phyloP scores from a whole-genome alignment of 2,888 invertebrate species.

The Hyppa rectilinea region DNA sequence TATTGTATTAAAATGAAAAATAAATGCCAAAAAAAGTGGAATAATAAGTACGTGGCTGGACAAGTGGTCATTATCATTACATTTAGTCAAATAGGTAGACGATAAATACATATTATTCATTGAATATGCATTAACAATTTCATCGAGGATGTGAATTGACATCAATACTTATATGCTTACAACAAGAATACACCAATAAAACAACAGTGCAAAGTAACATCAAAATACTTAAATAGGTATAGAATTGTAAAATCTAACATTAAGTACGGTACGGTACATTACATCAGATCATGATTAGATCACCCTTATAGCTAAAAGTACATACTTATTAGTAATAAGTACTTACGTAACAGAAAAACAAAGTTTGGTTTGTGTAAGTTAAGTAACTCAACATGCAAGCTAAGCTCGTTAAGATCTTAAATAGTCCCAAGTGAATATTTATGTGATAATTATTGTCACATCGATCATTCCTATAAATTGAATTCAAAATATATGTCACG shows the following conservation, averaged over 20 bases:
- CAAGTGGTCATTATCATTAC: constrained; percentile 12
- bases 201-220: constrained; percentile 65
- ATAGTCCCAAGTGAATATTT: constrained; percentile 84
- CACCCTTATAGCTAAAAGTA: constrained; percentile 26
- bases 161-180: constrained; percentile 53
- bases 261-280: constrained; percentile 37
- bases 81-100: constrained; percentile 20
- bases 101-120: constrained; percentile 22
- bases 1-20: background rate
- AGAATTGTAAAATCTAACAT: constrained; percentile 60
- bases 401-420: constrained; percentile 85
- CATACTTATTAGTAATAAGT: constrained; percentile 29
- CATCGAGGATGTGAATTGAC: constrained; percentile 62
- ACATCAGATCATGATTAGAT: constrained; percentile 49
- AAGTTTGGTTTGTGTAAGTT: constrained; percentile 38
- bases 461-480: constrained; percentile 76
- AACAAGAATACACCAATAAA: constrained; percentile 59
- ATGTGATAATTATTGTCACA: constrained; percentile 89
- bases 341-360: constrained; percentile 38
- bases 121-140: constrained; percentile 51
- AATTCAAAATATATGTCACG: constrained; percentile 64
- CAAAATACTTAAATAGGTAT: constrained; percentile 50
- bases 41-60: constrained; percentile 13
- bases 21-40: background rate
- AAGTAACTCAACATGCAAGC: constrained; percentile 72